Conservation (phyloP, 2,113 vertebrate species). For the Hyaena hyaena region DNA sequence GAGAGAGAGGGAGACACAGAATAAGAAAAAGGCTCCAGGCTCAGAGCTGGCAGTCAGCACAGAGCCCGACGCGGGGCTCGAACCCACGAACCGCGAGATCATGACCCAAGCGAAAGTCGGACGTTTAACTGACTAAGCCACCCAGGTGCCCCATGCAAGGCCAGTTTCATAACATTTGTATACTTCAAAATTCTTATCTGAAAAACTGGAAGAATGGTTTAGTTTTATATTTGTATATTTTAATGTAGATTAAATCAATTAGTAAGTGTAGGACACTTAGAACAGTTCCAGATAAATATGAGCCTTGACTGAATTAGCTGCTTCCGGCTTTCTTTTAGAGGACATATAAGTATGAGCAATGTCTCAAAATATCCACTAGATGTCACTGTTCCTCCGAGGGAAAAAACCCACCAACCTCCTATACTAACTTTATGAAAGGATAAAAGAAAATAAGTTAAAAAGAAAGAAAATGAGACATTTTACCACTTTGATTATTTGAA, state of each 20-base stretch:
- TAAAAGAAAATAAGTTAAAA: background rate
- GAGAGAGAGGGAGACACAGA: no score
- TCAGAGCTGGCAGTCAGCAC: no score
- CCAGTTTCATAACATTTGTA: background rate
- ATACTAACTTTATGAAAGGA: background rate
- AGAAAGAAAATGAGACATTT: conserved; percentile 14
- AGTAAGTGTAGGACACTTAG: background rate
- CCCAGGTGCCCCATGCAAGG: no score
- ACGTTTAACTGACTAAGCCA: no score
- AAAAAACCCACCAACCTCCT: background rate
- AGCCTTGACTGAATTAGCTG: background rate
- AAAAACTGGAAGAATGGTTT: background rate
- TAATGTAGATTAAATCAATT: background rate
- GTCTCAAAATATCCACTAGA: conserved; percentile 60
- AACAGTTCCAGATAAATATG: background rate
- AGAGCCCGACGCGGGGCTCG: no score
- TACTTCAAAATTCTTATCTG: background rate
- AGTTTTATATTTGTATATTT: background rate
- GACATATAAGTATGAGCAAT: background rate
- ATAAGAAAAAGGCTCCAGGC: no score
- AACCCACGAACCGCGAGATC: no score
- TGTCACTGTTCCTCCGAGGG: conserved; percentile 66
- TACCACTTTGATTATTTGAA: conserved; percentile 1
- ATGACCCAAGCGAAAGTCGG: no score
- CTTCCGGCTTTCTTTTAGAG: background rate